Base-by-base conservation (phyloP, 1,140 invertebrate species). In the Hestina assimilis region DNA sequence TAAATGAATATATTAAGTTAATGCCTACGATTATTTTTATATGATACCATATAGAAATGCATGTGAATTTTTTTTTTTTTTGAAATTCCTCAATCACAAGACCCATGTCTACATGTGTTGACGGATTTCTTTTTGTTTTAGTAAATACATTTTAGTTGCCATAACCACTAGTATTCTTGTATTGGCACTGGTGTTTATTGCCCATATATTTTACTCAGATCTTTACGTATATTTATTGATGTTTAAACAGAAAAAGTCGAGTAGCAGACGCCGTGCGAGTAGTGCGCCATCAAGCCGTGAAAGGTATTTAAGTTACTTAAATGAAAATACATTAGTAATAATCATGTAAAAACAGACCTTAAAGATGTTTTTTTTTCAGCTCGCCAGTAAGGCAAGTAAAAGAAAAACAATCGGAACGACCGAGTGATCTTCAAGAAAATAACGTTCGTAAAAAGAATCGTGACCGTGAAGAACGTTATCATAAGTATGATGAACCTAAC, bases 161-260 rank as follows among this genome's bases (percentile, higher is more conserved):
- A 75, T 85, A 78, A 79, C 75, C 83, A 87, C 82, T 86, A 86
- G 82, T 78, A 63, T 76, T 80, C 69, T 82, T 85, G 75, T 84
- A 80, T 83, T 85, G 84, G 83, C 84, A 86, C 83, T 85, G 81
- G 83, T 87, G 86, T 87, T 83, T 58, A 59, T 47, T 60, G 58
- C 35, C 40, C 9, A 43, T 6, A 58, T 66, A 42, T 56, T 57
- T n/a, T 11, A 61, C 47, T 43, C 42, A 59, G 46, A 70, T 75
- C 63, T 71, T 81, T 63, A 86, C 63, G 56, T 55, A 52, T 20
- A 21, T 33, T 20, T 66, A 54, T 78, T 64, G 61, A 62, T 51
- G 85, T 83, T 87, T 75, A 57, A 69, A 82, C 87, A 90, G 90
- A 90, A 90, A 88, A 91, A 90, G 66, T 85, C 87, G 65, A 72